Base-by-base conservation (phyloP, 2,113 vertebrate species). In the Prochilodus magdalenae region DNA sequence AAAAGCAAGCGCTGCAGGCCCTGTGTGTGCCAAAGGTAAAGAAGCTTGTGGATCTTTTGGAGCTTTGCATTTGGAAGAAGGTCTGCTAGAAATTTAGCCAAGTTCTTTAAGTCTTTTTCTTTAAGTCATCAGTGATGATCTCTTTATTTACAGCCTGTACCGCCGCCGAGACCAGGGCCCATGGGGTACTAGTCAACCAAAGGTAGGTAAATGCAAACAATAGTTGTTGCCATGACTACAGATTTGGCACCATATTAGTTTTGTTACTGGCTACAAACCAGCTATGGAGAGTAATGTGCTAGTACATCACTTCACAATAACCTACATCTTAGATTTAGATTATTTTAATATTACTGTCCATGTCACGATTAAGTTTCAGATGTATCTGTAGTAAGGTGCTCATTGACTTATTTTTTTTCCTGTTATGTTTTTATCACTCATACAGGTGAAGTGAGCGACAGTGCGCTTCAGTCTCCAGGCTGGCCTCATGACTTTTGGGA, bases 11-110 rank as follows among this genome's bases (percentile, higher is more conserved):
- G 3, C 77, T 79, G 66, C 87, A 90, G 10, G 29, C 4, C 5
- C 82, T 90, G 65, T 27, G 88, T 44, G 66, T 55, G 16, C 47
- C 70, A 18, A 92, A 90, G 91, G 93, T 93, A 86, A 87, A 53
- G 47, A 69, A 40, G 24, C 57, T 67, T 63, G 15, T 77, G 75
- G 57, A 83, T 71, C 79, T 75, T 2, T 16, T n/a, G n/a, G 24
- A 33, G 63, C 33, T 12, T 14, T 24, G 22, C 49, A 67, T 73
- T 20, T 40, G 36, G 10, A 14, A 63, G 63, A n/a, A n/a, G n/a
- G n/a, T n/a, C 22, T 22, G 22, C 11, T 24, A 5, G 11, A 60
- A 60, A 60, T 14, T 12, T 11, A 60, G 14, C 26, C 4, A 22
- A 22, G 5, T 57, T n/a, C 2, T n/a, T 5, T 20, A 57, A 7